Percentiles rank a stretch among this genome's conserved stretches.
Evolutionary conservation across 35 echinoderm and acorn worm genomes (phyloP).

Genomic region (Heliocidaris tuberculata): DNA sequence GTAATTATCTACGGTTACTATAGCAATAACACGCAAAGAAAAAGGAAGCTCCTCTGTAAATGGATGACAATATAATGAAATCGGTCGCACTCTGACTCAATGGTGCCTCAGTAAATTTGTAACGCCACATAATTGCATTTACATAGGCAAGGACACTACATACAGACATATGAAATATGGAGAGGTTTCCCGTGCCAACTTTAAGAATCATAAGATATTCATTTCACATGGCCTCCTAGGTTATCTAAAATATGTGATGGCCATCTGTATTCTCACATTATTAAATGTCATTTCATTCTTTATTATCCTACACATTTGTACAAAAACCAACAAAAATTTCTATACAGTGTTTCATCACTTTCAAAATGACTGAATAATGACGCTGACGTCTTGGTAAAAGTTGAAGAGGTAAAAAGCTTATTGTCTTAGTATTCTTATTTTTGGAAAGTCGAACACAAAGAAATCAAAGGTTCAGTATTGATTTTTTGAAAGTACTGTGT

Average conservation of each 20-base stretch:
- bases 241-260: background rate
- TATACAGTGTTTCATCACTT: too few relatives aligned
- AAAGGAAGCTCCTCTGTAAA: background rate
- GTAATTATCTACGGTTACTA: background rate
- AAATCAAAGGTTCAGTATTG: too few relatives aligned
- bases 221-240: background rate
- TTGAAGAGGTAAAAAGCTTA: too few relatives aligned
- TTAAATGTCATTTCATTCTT: background rate
- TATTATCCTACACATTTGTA: background rate
- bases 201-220: background rate
- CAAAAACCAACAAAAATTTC: too few relatives aligned
- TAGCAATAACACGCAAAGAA: background rate
- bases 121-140: background rate
- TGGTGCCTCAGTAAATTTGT: background rate
- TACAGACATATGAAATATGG: background rate
- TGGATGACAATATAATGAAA: background rate
- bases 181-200: background rate
- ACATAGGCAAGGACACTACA: background rate
- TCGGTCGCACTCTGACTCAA: background rate
- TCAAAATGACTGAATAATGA: too few relatives aligned
- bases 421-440: too few relatives aligned
- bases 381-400: too few relatives aligned
- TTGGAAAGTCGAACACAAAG: too few relatives aligned
- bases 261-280: background rate
- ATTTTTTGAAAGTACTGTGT: too few relatives aligned